These are phyloP conservation scores for Anolis apletophallus DNA, from an alignment of 2,797 vertebrate species.

Conservation along the genomic window DNA sequence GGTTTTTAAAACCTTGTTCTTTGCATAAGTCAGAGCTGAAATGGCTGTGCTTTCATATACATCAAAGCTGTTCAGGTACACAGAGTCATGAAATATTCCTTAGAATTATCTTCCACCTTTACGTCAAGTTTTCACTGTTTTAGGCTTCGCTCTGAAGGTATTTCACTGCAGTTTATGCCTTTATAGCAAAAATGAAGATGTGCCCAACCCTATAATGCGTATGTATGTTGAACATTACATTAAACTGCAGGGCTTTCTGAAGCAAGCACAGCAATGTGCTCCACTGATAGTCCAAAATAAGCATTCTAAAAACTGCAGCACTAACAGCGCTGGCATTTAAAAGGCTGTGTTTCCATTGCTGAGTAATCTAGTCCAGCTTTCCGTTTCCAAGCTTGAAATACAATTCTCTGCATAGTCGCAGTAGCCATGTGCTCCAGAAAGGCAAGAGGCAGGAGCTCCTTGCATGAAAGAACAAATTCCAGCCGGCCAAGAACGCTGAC, in stretches of 20 bases:
- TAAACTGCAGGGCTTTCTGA: neutral
- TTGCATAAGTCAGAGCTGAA: conserved; percentile 55
- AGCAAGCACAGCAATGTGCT: conserved; percentile 3
- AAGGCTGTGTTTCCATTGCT: conserved; percentile 46
- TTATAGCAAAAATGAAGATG: conserved; percentile 36
- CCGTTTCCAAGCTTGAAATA: conserved; percentile 32
- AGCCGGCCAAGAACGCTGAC: neutral
- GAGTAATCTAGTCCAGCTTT: conserved; percentile 56
- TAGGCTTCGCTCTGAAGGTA: conserved; percentile 34
- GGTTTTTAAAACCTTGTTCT: conserved; percentile 54
- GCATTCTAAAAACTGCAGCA: conserved; percentile 8
- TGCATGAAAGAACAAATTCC: neutral
- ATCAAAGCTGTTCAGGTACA: conserved; percentile 59
- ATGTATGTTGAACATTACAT: conserved; percentile 9
- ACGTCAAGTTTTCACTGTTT: conserved; percentile 26
- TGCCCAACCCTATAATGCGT: conserved; percentile 39
- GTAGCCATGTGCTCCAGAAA: neutral
- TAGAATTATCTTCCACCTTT: conserved; percentile 33
- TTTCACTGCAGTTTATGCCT: conserved; percentile 49
- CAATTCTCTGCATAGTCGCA: conserved; percentile 18
- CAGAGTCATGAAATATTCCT: conserved; percentile 45
- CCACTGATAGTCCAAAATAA: neutral
- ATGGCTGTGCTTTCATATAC: conserved; percentile 53
- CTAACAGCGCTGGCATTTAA: conserved; percentile 46
- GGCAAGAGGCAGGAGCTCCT: neutral